phyloP scores from a whole-genome alignment of 2,113 vertebrate genomes.

The Damaliscus lunatus region DNA sequence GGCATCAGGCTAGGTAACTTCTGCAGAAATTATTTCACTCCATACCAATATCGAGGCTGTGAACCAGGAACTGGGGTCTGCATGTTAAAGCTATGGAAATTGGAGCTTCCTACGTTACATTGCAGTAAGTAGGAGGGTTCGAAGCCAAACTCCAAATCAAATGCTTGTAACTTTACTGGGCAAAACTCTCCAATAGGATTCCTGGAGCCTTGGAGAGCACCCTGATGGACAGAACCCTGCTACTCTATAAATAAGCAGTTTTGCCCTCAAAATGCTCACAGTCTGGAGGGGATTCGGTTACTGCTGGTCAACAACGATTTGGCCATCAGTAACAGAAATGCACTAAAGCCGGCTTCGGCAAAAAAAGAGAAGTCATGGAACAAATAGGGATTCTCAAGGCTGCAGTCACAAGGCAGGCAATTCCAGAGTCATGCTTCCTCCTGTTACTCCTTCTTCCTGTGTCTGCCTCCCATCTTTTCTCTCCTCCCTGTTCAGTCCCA shows the following conservation, averaged over 20 bases:
- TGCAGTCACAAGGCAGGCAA: background rate
- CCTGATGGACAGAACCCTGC: background rate
- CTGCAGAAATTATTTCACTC: background rate
- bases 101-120: background rate
- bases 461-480: background rate
- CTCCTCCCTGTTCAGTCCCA: background rate
- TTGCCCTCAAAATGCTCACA: background rate
- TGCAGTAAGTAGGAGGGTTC: background rate
- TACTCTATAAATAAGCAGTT: background rate
- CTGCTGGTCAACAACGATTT: background rate
- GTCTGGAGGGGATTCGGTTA: background rate
- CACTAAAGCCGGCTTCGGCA: background rate
- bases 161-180: background rate
- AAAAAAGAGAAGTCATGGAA: background rate
- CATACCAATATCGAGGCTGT: background rate
- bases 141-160: background rate
- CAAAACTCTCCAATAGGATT: background rate
- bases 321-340: background rate
- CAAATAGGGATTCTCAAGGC: background rate
- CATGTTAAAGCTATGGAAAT: background rate
- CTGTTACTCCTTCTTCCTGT: background rate
- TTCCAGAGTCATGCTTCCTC: background rate
- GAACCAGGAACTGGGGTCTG: background rate
- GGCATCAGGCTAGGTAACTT: background rate
- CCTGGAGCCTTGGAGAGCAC: background rate